Evolutionary conservation across 1,140 invertebrate genomes (phyloP), one percentile per base, ranked within the genome.

Genomic region (Sesamia nonagrioides): DNA sequence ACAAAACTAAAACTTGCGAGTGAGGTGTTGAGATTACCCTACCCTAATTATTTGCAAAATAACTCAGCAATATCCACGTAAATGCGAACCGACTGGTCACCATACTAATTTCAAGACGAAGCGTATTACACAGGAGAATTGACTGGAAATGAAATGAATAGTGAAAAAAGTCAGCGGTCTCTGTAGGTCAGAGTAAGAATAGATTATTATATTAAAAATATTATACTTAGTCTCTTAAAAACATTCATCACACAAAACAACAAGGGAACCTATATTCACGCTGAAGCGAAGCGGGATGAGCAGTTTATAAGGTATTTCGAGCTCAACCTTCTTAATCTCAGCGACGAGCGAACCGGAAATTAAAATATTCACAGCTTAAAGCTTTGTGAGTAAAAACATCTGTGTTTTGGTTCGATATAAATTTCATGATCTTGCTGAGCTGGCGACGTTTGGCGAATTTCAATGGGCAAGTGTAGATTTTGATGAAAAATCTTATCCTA

Each of bases 281-380:
- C 58, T 35, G 33, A 45, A 61, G 33, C 56, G 9, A 42, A 50
- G 11, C 42, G 6, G 58, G 73, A 58, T 75, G n/a, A 63, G 45
- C 56, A 75, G 40, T 75, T 75, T 63, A 75, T 75, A 75, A 75
- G 63, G 73, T 75, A 73, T 72, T 72, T 50, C 58, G 37, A 48
- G 48, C 56, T 50, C 42, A 50, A 61, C 35, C 58, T 75, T 18
- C 73, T 75, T 75, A 75, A 75, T 75, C 73, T 63, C 73, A 63
- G 33, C 48, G 73, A 50, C 73, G 58, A 18, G 45, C 7, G 58
- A 50, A 42, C 71, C 73, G 73, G 73, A 75, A 75, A 75, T 75
- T 75, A 75, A 75, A 75, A 75, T 75, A 75, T 75, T 75, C 73
- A 75, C 63, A 63, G 73, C 58, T 75, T 27, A 63, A 75, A 45